These are phyloP conservation scores for Saturnia japonica DNA, from an alignment of 2,888 invertebrate genomes.

Conservation along the genomic window DNA sequence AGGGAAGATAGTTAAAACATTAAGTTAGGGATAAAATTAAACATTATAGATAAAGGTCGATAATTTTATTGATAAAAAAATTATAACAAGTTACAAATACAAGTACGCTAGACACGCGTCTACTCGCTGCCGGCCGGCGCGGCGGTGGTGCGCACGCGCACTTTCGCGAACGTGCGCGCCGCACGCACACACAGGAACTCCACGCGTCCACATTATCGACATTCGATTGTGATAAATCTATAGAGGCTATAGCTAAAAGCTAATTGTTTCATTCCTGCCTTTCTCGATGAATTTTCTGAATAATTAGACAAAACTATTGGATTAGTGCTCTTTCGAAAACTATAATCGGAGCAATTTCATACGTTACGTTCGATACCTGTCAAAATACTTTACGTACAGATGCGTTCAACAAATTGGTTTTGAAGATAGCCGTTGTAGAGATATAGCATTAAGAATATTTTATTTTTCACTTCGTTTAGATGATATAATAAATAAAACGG, in stretches of 20 bases:
- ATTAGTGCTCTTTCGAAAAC: no score
- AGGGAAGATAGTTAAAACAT: not conserved
- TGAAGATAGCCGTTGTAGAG: no score
- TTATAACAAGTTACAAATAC: slow-evolving; percentile 38
- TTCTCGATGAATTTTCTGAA: no score
- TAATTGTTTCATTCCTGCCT: no score
- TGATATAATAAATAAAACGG: no score
- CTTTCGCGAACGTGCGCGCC: not conserved
- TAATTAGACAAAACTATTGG: no score
- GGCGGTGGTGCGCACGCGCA: not conserved
- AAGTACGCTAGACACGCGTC: slow-evolving; percentile 29
- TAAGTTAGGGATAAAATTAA: slow-evolving; percentile 29
- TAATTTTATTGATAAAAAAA: slow-evolving; percentile 35
- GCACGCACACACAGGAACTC: not conserved
- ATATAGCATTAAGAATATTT: no score
- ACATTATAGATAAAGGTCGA: slow-evolving; percentile 34
- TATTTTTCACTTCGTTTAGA: no score
- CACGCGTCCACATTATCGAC: not conserved
- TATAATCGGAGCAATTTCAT: no score
- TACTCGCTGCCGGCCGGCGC: slow-evolving; percentile 23
- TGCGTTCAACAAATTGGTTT: no score
- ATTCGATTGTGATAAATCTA: not conserved
- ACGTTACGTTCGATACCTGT: no score
- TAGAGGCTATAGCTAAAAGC: not conserved
- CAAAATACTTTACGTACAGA: no score